Evolutionary conservation across 2,888 invertebrate genomes (phyloP).

Genomic region (Cerceris ruficornis): DNA sequence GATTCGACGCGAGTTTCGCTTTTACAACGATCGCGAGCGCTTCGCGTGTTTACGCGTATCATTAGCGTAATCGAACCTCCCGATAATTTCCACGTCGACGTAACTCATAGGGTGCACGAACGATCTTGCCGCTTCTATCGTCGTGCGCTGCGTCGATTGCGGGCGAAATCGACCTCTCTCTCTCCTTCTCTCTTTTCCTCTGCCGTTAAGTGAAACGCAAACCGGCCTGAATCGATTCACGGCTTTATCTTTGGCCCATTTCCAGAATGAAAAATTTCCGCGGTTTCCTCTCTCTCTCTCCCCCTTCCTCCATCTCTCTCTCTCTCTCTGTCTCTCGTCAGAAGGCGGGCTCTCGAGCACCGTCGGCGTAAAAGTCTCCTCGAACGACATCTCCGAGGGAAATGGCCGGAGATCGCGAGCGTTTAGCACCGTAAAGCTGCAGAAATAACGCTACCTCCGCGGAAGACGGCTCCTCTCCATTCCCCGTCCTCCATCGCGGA

Average conservation of each 20-base stretch:
- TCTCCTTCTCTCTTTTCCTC: not conserved
- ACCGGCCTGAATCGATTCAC: too few relatives aligned
- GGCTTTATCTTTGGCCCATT: too few relatives aligned
- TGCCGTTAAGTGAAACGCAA: slow-evolving; percentile 7
- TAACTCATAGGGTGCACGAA: slow-evolving; percentile 16
- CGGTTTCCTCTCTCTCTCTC: too few relatives aligned
- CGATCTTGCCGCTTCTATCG: slow-evolving; percentile 9
- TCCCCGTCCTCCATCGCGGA: not conserved
- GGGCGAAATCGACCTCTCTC: slow-evolving; percentile 17
- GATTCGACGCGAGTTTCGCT: not conserved
- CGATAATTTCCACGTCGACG: slow-evolving; percentile 8
- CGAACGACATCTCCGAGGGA: not conserved
- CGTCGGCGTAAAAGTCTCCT: too few relatives aligned
- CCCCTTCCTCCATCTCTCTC: too few relatives aligned
- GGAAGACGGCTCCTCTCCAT: not conserved
- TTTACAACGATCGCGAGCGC: slow-evolving; percentile 20
- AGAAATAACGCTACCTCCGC: not conserved
- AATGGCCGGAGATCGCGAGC: slow-evolving; percentile 3
- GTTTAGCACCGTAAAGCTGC: not conserved
- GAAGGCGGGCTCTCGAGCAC: too few relatives aligned
- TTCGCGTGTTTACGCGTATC: slow-evolving; percentile 42
- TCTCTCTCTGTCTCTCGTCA: too few relatives aligned
- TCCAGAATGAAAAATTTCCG: too few relatives aligned
- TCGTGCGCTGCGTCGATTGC: slow-evolving; percentile 38
- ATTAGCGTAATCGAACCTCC: slow-evolving; percentile 24